Conservation (phyloP, 2,113 vertebrate genomes). For the Seriola aureovittata region DNA sequence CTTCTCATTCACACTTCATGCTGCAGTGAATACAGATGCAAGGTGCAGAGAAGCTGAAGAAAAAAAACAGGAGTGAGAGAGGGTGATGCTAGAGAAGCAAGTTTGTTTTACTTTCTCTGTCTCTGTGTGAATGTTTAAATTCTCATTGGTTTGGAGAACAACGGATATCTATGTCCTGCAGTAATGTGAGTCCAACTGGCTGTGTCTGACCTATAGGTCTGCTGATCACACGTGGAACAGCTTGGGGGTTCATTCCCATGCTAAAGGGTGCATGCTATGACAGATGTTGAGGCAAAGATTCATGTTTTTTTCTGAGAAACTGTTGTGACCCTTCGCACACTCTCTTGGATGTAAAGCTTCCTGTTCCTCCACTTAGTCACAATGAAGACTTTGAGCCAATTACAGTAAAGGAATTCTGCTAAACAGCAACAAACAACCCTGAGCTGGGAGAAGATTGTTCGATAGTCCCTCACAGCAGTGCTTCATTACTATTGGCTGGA, state of each 20-base stretch:
- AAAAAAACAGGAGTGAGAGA: too few relatives aligned
- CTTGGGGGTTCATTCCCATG: conserved; percentile 2
- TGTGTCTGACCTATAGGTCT: neutral
- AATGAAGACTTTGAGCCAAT: conserved; percentile 59
- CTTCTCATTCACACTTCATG: conserved; percentile 19
- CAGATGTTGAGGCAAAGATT: conserved; percentile 21
- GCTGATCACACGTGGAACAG: neutral
- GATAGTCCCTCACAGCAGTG: conserved; percentile 57
- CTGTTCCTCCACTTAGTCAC: conserved; percentile 23
- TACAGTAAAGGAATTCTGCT: conserved; percentile 60
- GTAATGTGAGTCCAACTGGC: neutral
- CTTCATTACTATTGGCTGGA: conserved; percentile 77
- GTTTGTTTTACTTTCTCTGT: neutral
- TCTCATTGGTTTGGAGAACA: neutral
- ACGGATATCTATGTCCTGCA: neutral
- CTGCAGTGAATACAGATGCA: conserved; percentile 37
- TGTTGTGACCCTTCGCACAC: neutral
- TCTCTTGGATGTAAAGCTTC: neutral
- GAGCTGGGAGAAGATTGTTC: conserved; percentile 51
- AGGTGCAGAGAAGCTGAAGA: conserved; percentile 6
- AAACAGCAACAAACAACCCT: conserved; percentile 57
- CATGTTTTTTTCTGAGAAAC: conserved; percentile 17
- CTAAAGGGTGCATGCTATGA: conserved; percentile 10
- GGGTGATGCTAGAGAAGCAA: neutral
- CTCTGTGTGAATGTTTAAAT: conserved; percentile 8